Base-by-base conservation (phyloP, 2,797 vertebrate species). In the Notamacropus eugenii region DNA sequence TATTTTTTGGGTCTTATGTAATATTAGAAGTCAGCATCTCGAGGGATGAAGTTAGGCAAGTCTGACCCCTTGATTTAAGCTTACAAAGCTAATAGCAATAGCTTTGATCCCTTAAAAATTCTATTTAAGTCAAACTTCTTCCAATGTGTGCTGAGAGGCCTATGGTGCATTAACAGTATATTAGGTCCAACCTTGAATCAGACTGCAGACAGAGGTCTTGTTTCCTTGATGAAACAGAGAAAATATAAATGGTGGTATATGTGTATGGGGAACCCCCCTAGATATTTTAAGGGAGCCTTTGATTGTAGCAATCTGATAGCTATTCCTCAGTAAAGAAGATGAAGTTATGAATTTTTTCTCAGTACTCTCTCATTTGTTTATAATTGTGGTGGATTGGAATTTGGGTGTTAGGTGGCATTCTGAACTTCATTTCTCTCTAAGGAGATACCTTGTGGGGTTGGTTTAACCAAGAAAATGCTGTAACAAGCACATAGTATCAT, bases 111-210 rank as follows among this genome's bases (percentile, higher is more conserved):
- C 55, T 92, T 92, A 50, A 40, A 57, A 50, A 90, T 67, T 55
- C 29, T 95, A 54, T 97, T 87, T 93, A 97, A 94, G 46, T 90
- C 40, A 95, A 57, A 90, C 50, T 90, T 22, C 93, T 96, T 96
- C 93, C 34, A 59, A 4, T 46, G 12, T 55, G 10, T 54, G 6
- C 28, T 90, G 55, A 50, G 10, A 0, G 94, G 14, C 91, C 50
- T 93, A 91, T 58, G 91, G 56, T 91, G 24, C 54, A 3, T 90
- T 34, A 92, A 24, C 11, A 54, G 55, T 22, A 0, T 5, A 16
- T 54, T n/a, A 91, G n/a, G n/a, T 62, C 82, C 5, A 82, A 24
- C 40, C 31, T 12, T 67, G 74, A 50, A 31, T 56, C 46, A 10
- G 54, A 93, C 16, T 55, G 52, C 87, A 92, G 54, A 46, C 74